phyloP scores from a whole-genome alignment of 2,888 invertebrate genomes.

The Xiphydria camelus region DNA sequence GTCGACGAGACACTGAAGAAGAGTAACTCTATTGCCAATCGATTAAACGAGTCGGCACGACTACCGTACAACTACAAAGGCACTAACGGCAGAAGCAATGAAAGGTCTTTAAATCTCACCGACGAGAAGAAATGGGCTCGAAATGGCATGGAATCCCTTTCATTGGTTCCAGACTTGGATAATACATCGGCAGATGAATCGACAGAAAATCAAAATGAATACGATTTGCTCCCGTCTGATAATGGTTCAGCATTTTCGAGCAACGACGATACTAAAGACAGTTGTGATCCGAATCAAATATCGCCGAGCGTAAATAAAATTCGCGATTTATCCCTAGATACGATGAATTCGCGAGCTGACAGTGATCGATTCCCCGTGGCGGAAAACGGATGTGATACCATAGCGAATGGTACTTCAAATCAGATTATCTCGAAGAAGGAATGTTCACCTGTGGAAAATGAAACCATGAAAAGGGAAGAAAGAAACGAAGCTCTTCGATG shows the following conservation, averaged over 20 bases:
- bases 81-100: too few relatives aligned
- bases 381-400: neutral
- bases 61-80: constrained; percentile 27
- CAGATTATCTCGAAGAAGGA: too few relatives aligned
- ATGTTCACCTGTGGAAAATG: too few relatives aligned
- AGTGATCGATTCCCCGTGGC: too few relatives aligned
- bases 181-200: neutral
- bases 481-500: neutral
- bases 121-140: constrained; percentile 1
- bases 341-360: too few relatives aligned
- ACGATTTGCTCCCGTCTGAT: too few relatives aligned
- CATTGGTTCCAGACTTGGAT: neutral
- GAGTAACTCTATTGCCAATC: constrained; percentile 52
- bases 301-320: constrained; percentile 31
- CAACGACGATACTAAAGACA: constrained; percentile 22
- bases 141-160: constrained; percentile 2
- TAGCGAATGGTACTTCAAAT: neutral
- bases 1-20: constrained; percentile 56
- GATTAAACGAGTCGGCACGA: constrained; percentile 39
- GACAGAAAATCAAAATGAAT: too few relatives aligned
- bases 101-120: too few relatives aligned
- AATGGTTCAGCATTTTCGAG: too few relatives aligned
- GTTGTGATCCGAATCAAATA: constrained; percentile 27
- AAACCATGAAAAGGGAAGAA: too few relatives aligned
- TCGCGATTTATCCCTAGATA: constrained; percentile 10